Percentiles rank a stretch among this genome's conserved stretches.
Conservation (phyloP, 1,140 invertebrate species). For the Plutomurus gul region DNA sequence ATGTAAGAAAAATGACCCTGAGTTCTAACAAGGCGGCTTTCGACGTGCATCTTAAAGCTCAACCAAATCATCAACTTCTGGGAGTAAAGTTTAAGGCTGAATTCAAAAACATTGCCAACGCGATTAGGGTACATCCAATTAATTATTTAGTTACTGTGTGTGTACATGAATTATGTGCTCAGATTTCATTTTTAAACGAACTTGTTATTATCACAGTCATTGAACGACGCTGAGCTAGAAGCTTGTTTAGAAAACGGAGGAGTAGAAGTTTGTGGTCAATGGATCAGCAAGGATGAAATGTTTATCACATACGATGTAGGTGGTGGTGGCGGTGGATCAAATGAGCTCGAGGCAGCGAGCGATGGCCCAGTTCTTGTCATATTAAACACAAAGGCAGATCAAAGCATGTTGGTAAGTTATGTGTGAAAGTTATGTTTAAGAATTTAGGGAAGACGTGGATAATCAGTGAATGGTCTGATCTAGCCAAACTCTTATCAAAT, state of each 20-base stretch:
- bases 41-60: constrained; percentile 88
- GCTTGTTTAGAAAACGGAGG: constrained; percentile 73
- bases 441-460: no score
- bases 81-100: constrained; percentile 85
- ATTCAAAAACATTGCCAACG: constrained; percentile 83
- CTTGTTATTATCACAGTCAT: constrained; percentile 58
- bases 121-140: constrained; percentile 68
- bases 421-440: neutral
- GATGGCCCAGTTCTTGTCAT: constrained; percentile 55
- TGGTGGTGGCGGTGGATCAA: constrained; percentile 63
- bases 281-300: constrained; percentile 78
- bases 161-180: neutral
- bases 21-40: constrained; percentile 92
- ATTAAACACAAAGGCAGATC: constrained; percentile 70
- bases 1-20: constrained; percentile 84
- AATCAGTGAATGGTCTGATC: no score
- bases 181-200: neutral
- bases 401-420: constrained; percentile 69
- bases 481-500: no score
- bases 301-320: constrained; percentile 81
- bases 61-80: constrained; percentile 87
- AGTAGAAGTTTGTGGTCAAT: constrained; percentile 75
- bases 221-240: constrained; percentile 81
- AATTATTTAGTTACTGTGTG: neutral
- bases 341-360: constrained; percentile 65